Base-by-base conservation (phyloP, 2,888 invertebrate species). In the Parnassius mnemosyne region DNA sequence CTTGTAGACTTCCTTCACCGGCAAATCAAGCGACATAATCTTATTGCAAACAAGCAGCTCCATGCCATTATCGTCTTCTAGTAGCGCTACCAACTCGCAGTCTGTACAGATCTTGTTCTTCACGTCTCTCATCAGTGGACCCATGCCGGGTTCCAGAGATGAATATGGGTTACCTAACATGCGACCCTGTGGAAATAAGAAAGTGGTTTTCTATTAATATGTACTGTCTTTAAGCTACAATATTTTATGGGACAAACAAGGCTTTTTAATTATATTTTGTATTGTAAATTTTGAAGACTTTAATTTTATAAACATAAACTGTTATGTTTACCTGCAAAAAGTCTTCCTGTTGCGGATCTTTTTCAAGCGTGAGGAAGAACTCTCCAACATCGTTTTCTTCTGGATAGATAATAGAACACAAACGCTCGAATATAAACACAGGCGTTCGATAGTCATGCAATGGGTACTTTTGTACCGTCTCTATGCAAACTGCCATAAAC, bases 1-100 rank as follows among this genome's bases (percentile, higher is more conserved):
- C 73, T 95, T 95, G 72, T 94, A 95, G 0, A 96, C 96, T 77
- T 98, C 98, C 82, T 97, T 97, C 12, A 99, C 99, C 0, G 98
- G 97, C 71, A 99, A 92, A 86, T 99, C 98, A 12, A 99, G 92
- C 66, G 98, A 98, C 85, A 99, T 99, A 70, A 99, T 99, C 92
- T 99, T 99, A 84, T 99, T 99, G 83, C 97, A 97, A 9, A 99
- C 99, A 43, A 99, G 93, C 69, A 99, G 92, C 82, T 99, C 99
- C 98, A 99, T 99, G 60, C 99, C 99, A 78, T 98, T 99, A 85
- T 99, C 99, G 83, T 99, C 99, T 80, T 99, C 99, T 0, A 99
- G 87, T 41, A 99, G 87, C 0, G 99, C 99, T n/a, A 99, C 98
- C 65, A 99, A 92, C 82, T 99, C 99, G 85, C 99, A 99, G 87